A percentile compares a stretch with the other conserved stretches of the same genome.
These are phyloP conservation scores for Xylocopa sonorina DNA, from an alignment of 1,140 invertebrate genomes.

Conservation along the genomic window DNA sequence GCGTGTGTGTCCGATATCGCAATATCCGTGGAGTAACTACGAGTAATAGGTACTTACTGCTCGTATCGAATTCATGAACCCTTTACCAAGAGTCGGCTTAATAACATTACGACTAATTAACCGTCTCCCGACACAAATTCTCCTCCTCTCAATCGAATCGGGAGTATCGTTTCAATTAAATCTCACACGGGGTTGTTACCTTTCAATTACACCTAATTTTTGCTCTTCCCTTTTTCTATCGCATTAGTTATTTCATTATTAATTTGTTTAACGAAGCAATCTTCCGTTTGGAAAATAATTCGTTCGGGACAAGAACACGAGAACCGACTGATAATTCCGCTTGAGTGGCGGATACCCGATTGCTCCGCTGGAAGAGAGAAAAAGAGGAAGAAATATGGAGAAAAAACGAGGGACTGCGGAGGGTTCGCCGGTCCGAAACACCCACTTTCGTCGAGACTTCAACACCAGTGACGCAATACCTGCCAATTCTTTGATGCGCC, in stretches of 20 bases:
- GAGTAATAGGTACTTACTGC: conserved; percentile 38
- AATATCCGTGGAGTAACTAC: conserved; percentile 38
- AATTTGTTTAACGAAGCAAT: too few species aligned
- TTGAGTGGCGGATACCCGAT: neutral
- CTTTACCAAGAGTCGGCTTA: conserved; percentile 32
- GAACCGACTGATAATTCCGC: conserved; percentile 11
- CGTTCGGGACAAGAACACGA: neutral
- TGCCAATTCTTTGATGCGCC: conserved; percentile 26
- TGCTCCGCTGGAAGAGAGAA: too few species aligned
- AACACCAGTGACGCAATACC: conserved; percentile 5
- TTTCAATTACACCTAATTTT: neutral
- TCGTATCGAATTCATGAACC: conserved; percentile 52
- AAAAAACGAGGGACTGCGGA: neutral
- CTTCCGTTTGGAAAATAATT: neutral
- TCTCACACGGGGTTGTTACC: neutral
- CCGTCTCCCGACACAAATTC: conserved; percentile 15
- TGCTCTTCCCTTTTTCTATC: too few species aligned
- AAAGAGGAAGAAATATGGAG: neutral
- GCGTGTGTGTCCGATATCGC: conserved; percentile 7
- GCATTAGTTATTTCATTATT: too few species aligned
- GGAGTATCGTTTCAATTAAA: conserved; percentile 45
- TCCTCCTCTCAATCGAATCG: conserved; percentile 17
- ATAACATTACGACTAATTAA: conserved; percentile 52
- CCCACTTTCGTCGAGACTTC: neutral
- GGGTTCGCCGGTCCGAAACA: neutral